A percentile compares a stretch with the other conserved stretches of the same genome.
phyloP scores from a whole-genome alignment of 2,113 vertebrate species.

The Phaetusa simplex region DNA sequence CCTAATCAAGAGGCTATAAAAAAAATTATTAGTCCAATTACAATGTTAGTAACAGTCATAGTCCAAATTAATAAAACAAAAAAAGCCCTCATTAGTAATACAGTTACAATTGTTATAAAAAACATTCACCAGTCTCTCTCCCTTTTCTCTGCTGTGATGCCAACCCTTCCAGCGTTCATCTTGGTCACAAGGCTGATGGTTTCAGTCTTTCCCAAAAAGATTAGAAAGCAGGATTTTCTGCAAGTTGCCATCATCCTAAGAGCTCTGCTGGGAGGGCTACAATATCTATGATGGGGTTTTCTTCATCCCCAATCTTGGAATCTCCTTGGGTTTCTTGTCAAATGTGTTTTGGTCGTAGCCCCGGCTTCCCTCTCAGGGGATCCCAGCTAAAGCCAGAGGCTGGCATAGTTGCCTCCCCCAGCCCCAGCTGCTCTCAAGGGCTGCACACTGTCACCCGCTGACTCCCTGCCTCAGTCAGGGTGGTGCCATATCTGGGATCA shows the following conservation, averaged over 20 bases:
- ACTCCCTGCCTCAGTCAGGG: neutral
- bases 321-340: neutral
- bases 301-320: neutral
- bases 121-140: neutral
- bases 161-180: neutral
- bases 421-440: neutral
- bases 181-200: neutral
- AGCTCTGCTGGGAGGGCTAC: neutral
- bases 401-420: neutral
- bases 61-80: neutral
- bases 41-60: neutral
- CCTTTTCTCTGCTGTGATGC: neutral
- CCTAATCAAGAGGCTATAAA: neutral
- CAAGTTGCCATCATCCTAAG: neutral
- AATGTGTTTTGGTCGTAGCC: neutral
- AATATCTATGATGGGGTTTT: neutral
- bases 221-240: neutral
- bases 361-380: neutral
- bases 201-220: neutral
- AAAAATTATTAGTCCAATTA: neutral
- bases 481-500: rapidly evolving
- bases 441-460: neutral
- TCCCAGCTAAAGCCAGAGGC: neutral
- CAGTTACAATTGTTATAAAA: neutral
- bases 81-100: neutral